phyloP scores from a whole-genome alignment of 2,797 vertebrate species.

The Mus spretus region DNA sequence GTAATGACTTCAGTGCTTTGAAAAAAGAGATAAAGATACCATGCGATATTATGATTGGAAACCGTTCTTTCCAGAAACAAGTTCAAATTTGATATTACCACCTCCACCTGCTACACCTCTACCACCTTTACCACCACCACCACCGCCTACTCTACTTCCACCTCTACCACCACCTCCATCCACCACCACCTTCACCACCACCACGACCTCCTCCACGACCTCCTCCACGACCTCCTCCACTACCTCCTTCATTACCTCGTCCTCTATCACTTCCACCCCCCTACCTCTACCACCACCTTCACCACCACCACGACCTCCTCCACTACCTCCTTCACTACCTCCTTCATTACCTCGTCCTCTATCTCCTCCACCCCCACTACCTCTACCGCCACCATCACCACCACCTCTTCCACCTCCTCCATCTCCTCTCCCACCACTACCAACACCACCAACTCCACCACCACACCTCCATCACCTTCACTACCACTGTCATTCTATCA shows the following conservation, averaged over 20 bases:
- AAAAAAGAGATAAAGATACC: conserved; percentile 4
- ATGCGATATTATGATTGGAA: not conserved
- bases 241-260: too few relatives aligned
- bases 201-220: not conserved
- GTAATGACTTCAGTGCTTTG: conserved; percentile 12
- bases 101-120: not conserved
- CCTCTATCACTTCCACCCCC: accelerated
- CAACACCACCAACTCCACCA: not conserved
- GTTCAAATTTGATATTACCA: not conserved
- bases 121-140: not conserved
- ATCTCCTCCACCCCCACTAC: not conserved
- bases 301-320: not conserved
- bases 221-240: not conserved
- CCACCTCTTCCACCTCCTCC: not conserved
- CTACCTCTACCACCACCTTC: not conserved
- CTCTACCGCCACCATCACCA: too few relatives aligned
- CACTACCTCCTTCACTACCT: not conserved
- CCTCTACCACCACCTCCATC: not conserved
- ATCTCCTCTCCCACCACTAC: not conserved
- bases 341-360: too few relatives aligned
- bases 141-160: not conserved
- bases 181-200: not conserved
- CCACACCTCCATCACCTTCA: too few relatives aligned
- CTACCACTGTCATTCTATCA: too few relatives aligned
- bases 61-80: conserved; percentile 32